These are phyloP conservation scores for Leptodactylus fallax DNA, from an alignment of 2,797 vertebrate species.

Conservation along the genomic window DNA sequence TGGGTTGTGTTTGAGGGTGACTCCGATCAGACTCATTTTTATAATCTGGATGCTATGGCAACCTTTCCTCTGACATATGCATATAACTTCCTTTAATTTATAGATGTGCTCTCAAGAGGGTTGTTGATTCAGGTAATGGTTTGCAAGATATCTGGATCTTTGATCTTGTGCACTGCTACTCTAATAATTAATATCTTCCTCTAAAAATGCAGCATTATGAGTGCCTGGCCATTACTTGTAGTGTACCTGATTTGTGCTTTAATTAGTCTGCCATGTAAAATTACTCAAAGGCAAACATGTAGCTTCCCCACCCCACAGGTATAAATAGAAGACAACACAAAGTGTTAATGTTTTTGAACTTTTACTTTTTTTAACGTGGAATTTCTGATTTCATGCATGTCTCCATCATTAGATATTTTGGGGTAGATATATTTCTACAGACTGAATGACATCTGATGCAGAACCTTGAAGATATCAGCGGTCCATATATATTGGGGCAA, in stretches of 20 bases:
- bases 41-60: constrained; percentile 33
- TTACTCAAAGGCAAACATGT: background rate
- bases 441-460: no score
- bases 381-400: no score
- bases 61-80: constrained; percentile 43
- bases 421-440: no score
- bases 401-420: no score
- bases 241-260: background rate
- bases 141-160: constrained; percentile 39
- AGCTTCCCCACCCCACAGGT: background rate
- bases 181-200: constrained; percentile 43
- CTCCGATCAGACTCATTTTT: constrained; percentile 10
- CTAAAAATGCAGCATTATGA: constrained; percentile 20
- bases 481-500: no score
- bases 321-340: background rate
- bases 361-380: no score
- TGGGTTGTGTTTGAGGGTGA: background rate
- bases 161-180: constrained; percentile 28
- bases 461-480: no score
- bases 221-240: constrained; percentile 18
- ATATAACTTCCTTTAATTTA: constrained; percentile 25
- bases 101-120: constrained; percentile 42
- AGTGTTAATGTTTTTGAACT: background rate
- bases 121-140: constrained; percentile 61
- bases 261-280: constrained; percentile 17